Evolutionary conservation across 2,888 invertebrate genomes (phyloP), one percentile per base, ranked within the genome.

Genomic region (Latheticus oryzae): DNA sequence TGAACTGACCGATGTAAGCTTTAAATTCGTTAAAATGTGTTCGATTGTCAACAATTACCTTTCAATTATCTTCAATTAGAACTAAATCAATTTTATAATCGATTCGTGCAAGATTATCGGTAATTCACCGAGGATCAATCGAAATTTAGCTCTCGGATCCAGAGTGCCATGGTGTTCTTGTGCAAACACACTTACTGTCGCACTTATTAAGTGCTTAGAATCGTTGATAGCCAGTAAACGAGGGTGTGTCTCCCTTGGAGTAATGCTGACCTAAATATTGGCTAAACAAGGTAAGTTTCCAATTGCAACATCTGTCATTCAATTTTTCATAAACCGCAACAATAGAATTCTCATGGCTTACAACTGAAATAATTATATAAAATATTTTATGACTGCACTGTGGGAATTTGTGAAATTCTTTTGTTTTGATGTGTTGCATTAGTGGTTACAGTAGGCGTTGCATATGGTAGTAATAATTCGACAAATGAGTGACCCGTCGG

Each of bases 191-290:
- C 15, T 23, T 19, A 11, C 11, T 9, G n/a, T 45, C 5, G 21
- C 12, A 42, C 33, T 42, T n/a, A 33, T 43, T 52, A 52, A 37
- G 37, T 48, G 48, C 40, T 54, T 47, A 48, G 16, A 30, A 40
- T 54, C 45, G 37, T 54, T 56, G 17, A 50, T 57, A 58, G 58
- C 52, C 58, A 33, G 52, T 58, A 58, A 52, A 16, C 17, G 58
- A 58, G 58, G 58, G 58, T 58, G 58, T 58, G 58, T 58, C 58
- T 57, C 28, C 50, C 28, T 57, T 11, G 52, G 38, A 37, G 58
- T 38, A 58, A 58, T 58, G 58, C 33, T 58, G 58, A 58, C 58
- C 58, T 58, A 58, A 58, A 58, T 58, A 38, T 51, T 38, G 33
- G 9, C 33, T 38, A 28, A 7, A 57, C 21, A 24, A 58, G 53